These are phyloP conservation scores for Sphaerodactylus townsendi DNA, from an alignment of 2,113 vertebrate genomes.

Conservation along the genomic window DNA sequence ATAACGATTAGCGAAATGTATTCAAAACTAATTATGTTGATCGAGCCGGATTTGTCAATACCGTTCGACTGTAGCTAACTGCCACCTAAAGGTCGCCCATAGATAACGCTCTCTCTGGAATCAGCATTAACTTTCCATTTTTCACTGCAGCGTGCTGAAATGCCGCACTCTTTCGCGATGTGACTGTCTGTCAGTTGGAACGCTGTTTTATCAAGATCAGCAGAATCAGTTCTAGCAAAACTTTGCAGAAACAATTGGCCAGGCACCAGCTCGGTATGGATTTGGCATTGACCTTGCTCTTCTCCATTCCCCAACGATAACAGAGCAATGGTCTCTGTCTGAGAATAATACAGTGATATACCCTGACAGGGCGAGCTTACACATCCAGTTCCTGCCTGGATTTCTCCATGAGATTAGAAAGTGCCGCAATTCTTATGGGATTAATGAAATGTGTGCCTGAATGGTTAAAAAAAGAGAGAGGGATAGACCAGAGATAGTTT, in stretches of 20 bases:
- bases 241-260: neutral
- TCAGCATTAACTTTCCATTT: slow-evolving; percentile 15
- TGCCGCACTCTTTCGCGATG: neutral
- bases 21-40: slow-evolving; percentile 55
- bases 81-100: slow-evolving; percentile 44
- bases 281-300: slow-evolving; percentile 9
- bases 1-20: slow-evolving; percentile 61
- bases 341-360: slow-evolving; percentile 37
- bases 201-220: neutral
- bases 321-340: slow-evolving; percentile 31
- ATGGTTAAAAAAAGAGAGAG: too few species aligned
- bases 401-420: neutral
- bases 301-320: slow-evolving; percentile 16
- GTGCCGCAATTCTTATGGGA: neutral
- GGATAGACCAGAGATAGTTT: too few species aligned
- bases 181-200: neutral
- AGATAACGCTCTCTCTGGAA: slow-evolving; percentile 29
- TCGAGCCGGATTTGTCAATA: slow-evolving; percentile 44
- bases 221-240: neutral
- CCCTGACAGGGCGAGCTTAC: neutral
- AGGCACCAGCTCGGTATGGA: neutral
- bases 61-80: slow-evolving; percentile 44
- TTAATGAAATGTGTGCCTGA: neutral
- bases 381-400: neutral
- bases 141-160: neutral